Evolutionary conservation across 2,113 vertebrate genomes (phyloP).

Genomic region (Falco punctatus): DNA sequence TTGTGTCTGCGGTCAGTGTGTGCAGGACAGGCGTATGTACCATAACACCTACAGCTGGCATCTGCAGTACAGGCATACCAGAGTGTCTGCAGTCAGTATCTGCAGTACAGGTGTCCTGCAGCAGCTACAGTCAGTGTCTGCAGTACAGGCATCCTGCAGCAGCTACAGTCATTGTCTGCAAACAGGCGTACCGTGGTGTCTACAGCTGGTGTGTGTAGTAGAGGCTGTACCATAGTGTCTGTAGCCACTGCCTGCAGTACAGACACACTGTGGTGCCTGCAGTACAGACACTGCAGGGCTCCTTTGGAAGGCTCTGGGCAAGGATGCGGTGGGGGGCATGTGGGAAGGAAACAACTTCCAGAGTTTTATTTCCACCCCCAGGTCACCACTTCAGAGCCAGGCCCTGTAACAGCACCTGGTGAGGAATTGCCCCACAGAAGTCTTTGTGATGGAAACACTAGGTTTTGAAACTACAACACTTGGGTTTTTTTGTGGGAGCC

Average conservation of each 20-base stretch:
- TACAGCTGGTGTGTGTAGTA: background rate
- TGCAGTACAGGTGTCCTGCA: background rate
- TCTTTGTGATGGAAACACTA: background rate
- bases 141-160: background rate
- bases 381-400: background rate
- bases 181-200: fast-evolving
- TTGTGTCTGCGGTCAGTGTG: fast-evolving
- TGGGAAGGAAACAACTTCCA: fast-evolving
- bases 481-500: background rate
- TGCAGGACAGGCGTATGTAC: background rate
- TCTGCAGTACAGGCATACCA: background rate
- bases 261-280: fast-evolving
- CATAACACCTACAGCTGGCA: fast-evolving
- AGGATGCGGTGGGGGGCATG: fast-evolving
- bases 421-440: background rate
- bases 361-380: background rate
- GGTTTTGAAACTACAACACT: background rate
- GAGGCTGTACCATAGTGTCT: fast-evolving
- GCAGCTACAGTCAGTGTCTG: fast-evolving
- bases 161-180: background rate
- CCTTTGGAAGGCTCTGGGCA: background rate
- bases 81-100: fast-evolving
- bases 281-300: fast-evolving
- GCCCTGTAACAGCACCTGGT: background rate
- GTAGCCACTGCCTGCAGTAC: background rate